phyloP scores from a whole-genome alignment of 2,888 invertebrate species.

The Morpho helenor region DNA sequence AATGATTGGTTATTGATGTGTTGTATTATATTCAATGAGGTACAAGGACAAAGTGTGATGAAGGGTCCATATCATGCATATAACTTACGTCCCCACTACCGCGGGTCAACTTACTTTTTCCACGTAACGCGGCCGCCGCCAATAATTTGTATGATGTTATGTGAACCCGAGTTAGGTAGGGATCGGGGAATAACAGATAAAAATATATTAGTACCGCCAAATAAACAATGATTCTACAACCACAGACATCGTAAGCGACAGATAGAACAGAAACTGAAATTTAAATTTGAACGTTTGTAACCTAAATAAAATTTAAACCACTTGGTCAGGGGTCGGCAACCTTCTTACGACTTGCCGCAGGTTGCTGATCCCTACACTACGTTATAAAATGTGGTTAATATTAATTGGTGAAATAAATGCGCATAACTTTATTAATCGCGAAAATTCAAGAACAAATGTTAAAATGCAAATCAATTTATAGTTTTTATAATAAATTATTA shows the following conservation, averaged over 20 bases:
- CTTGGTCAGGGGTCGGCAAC: too few relatives aligned
- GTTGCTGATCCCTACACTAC: too few relatives aligned
- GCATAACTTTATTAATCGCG: too few relatives aligned
- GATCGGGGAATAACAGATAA: conserved; percentile 68
- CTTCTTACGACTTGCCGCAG: too few relatives aligned
- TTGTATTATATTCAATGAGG: conserved; percentile 13
- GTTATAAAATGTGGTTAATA: too few relatives aligned
- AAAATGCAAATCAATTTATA: too few relatives aligned
- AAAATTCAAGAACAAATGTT: too few relatives aligned
- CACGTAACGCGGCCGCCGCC: conserved; percentile 53
- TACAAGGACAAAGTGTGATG: conserved; percentile 6
- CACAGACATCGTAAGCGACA: conserved; percentile 1
- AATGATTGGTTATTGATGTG: not conserved
- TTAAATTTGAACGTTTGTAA: too few relatives aligned
- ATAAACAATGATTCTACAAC: conserved; percentile 11
- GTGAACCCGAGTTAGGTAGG: conserved; percentile 69
- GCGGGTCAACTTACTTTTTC: conserved; percentile 65
- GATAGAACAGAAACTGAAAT: too few relatives aligned
- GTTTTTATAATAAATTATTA: too few relatives aligned
- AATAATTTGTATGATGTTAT: conserved; percentile 58
- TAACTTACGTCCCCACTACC: conserved; percentile 42
- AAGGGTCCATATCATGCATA: conserved; percentile 50
- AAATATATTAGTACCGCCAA: conserved; percentile 73
- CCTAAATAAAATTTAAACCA: too few relatives aligned
- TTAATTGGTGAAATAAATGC: too few relatives aligned